These are phyloP conservation scores for Mobula birostris DNA, from an alignment of 2,113 vertebrate genomes.

Conservation along the genomic window DNA sequence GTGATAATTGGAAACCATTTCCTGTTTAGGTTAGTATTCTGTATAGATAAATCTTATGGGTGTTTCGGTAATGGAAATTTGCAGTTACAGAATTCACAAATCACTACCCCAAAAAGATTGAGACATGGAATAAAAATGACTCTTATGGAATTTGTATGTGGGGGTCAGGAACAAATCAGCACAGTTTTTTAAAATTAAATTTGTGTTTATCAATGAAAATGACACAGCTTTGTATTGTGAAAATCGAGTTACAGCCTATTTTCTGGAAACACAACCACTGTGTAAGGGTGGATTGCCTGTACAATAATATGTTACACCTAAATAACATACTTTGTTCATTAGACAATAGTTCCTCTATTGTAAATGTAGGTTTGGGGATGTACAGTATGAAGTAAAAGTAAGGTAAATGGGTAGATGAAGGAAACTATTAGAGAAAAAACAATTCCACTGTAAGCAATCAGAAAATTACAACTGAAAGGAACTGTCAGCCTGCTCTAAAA, in stretches of 20 bases:
- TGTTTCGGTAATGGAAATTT: too few relatives aligned
- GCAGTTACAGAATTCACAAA: too few relatives aligned
- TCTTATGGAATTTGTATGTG: too few relatives aligned
- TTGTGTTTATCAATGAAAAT: too few relatives aligned
- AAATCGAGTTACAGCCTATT: too few relatives aligned
- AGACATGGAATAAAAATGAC: too few relatives aligned
- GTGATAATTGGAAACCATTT: not conserved
- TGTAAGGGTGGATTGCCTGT: too few relatives aligned
- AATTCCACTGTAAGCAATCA: not conserved
- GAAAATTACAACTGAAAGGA: not conserved
- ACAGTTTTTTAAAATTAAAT: too few relatives aligned
- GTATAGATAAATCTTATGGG: not conserved
- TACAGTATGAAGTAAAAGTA: not conserved
- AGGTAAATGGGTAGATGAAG: not conserved
- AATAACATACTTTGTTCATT: not conserved
- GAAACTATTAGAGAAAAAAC: not conserved
- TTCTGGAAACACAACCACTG: too few relatives aligned
- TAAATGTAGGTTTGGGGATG: not conserved
- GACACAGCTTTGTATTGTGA: too few relatives aligned
- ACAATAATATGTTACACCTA: not conserved
- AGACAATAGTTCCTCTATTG: not conserved
- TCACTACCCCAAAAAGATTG: too few relatives aligned
- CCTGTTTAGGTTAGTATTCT: not conserved
- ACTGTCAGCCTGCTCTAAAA: not conserved
- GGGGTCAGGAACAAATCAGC: too few relatives aligned